phyloP scores from a whole-genome alignment of 2,888 invertebrate genomes.

The Therioaphis trifolii region DNA sequence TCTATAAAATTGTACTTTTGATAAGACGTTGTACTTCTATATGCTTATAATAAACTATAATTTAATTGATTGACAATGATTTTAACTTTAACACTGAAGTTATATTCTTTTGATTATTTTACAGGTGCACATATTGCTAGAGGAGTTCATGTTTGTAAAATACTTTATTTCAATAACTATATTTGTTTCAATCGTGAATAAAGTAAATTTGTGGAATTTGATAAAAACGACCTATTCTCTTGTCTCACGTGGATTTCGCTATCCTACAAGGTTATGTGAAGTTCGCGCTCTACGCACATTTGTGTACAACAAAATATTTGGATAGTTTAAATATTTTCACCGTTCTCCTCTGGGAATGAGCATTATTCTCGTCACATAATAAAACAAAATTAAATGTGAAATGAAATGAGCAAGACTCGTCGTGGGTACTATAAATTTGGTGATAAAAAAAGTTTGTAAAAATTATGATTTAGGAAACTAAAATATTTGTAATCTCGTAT shows the following conservation, averaged over 20 bases:
- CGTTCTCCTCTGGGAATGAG: background rate
- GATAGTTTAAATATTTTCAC: background rate
- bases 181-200: background rate
- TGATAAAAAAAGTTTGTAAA: background rate
- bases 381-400: background rate
- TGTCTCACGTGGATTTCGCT: background rate
- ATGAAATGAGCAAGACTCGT: background rate
- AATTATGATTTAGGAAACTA: background rate
- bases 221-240: background rate
- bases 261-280: background rate
- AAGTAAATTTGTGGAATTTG: constrained; percentile 8
- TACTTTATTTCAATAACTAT: background rate
- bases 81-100: background rate
- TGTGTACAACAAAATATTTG: background rate
- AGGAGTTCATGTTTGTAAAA: background rate
- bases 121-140: background rate
- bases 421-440: constrained; percentile 30
- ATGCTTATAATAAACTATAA: too few relatives aligned
- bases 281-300: background rate
- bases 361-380: background rate
- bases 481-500: too few relatives aligned
- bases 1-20: too few relatives aligned
- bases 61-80: too few relatives aligned
- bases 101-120: too few relatives aligned
- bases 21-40: too few relatives aligned